These are phyloP conservation scores for Neocrepidodera transversa DNA, from an alignment of 2,888 invertebrate genomes.

Conservation along the genomic window DNA sequence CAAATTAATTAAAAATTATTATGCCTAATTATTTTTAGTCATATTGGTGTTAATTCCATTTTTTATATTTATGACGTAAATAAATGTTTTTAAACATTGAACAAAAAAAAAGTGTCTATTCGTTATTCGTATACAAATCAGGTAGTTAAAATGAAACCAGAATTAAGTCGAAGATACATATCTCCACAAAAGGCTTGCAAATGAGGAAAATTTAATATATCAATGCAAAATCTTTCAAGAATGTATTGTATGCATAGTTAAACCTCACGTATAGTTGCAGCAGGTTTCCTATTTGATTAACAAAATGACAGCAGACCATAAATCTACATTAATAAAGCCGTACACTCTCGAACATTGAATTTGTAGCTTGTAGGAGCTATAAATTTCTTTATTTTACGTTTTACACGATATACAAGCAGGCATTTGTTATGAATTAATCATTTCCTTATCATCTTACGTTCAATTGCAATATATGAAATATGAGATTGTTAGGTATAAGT, in stretches of 20 bases:
- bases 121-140: neutral
- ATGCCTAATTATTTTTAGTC: too few species aligned
- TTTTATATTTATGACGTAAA: too few species aligned
- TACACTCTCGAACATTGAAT: slow-evolving; percentile 56
- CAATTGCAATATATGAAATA: slow-evolving; percentile 21
- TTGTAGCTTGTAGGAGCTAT: slow-evolving; percentile 47
- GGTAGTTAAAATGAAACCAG: slow-evolving; percentile 11
- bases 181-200: slow-evolving; percentile 29
- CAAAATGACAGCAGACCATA: slow-evolving; percentile 57
- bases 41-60: too few species aligned
- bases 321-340: slow-evolving; percentile 60
- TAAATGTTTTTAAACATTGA: too few species aligned
- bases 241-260: slow-evolving; percentile 49
- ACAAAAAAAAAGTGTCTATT: too few species aligned
- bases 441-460: slow-evolving; percentile 31
- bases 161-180: slow-evolving; percentile 18
- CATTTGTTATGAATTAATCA: slow-evolving; percentile 44
- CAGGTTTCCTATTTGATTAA: slow-evolving; percentile 60
- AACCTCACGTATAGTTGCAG: slow-evolving; percentile 54
- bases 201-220: slow-evolving; percentile 47
- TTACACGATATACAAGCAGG: slow-evolving; percentile 44
- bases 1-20: too few species aligned
- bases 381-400: slow-evolving; percentile 51
- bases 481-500: neutral
- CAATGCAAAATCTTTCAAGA: slow-evolving; percentile 48